These are phyloP conservation scores for Pampus argenteus DNA, from an alignment of 2,797 vertebrate species.

Conservation along the genomic window DNA sequence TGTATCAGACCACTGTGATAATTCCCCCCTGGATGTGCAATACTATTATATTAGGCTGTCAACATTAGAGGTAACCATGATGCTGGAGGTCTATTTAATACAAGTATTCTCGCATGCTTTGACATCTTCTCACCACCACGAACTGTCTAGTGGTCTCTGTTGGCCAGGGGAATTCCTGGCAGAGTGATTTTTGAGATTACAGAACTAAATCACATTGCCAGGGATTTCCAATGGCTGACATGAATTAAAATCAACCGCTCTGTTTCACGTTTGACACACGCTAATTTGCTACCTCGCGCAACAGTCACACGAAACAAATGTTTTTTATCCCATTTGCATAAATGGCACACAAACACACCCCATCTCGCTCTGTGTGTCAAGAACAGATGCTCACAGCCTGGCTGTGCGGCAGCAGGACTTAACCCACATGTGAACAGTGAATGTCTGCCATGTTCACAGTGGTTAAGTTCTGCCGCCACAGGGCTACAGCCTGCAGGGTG, in stretches of 20 bases:
- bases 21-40: slow-evolving; percentile 1
- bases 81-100: slow-evolving; percentile 13
- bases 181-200: slow-evolving; percentile 94
- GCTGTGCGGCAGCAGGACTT: slow-evolving; percentile 91
- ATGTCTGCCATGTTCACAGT: slow-evolving; percentile 92
- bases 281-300: slow-evolving; percentile 24
- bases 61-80: slow-evolving; percentile 1
- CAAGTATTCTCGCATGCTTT: slow-evolving; percentile 24
- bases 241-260: slow-evolving; percentile 70
- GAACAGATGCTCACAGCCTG: slow-evolving; percentile 25
- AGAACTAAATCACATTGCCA: slow-evolving; percentile 97
- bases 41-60: neutral
- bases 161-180: slow-evolving; percentile 96
- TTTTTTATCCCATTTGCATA: slow-evolving; percentile 47
- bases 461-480: slow-evolving; percentile 94
- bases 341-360: slow-evolving; percentile 21
- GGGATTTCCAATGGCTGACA: slow-evolving; percentile 96
- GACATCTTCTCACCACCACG: slow-evolving; percentile 15
- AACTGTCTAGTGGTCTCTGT: slow-evolving; percentile 74
- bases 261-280: neutral
- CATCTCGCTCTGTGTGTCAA: slow-evolving; percentile 26
- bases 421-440: slow-evolving; percentile 93
- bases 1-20: neutral
- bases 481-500: slow-evolving; percentile 67
- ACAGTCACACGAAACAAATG: slow-evolving; percentile 5